Base-by-base conservation (phyloP, 2,888 invertebrate species). In the Scrobipalpa atriplicella region DNA sequence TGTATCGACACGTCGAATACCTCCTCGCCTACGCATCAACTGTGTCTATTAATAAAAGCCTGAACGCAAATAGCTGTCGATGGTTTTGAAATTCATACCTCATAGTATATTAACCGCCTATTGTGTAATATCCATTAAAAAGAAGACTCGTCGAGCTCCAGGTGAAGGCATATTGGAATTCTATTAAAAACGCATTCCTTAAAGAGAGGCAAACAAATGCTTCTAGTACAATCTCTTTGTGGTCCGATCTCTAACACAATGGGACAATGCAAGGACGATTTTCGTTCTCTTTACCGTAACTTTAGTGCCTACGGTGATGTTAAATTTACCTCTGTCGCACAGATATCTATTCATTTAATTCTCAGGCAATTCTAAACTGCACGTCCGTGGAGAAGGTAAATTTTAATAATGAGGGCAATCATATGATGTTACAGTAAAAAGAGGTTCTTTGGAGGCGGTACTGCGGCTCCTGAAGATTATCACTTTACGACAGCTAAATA, bases 201-300 rank as follows among this genome's bases (percentile, higher is more conserved):
- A 2, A 7, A 16, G n/a, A 56, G 75, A 77, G 76, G 72, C 74
- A 76, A 78, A 79, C 79, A 78, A 79, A 79, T 81, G 71, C 73
- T 72, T 78, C 74, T 74, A 83, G 84, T 9, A 56, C 56, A 86
- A 85, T 87, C 84, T 78, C 83, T 85, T 87, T 83, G 85, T 84
- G 78, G 79, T 76, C 78, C 79, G 78, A 78, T 83, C 82, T 78
- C 74, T 61, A 29, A 61, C 41, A 89, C 90, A 90, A 91, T 89
- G 74, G 87, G 77, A 90, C 90, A 90, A 90, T 79, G 85, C 89
- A 91, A 90, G 91, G 91, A 88, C 89, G 88, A 83, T 82, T 87
- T 87, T 87, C 82, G 84, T 85, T 84, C 86, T 82, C 84, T 84
- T 81, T 83, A 81, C 87, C 21, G 54, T 54, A 21, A 47, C 47